phyloP scores from a whole-genome alignment of 2,797 vertebrate genomes.

The Melanotaenia parkinsoni region DNA sequence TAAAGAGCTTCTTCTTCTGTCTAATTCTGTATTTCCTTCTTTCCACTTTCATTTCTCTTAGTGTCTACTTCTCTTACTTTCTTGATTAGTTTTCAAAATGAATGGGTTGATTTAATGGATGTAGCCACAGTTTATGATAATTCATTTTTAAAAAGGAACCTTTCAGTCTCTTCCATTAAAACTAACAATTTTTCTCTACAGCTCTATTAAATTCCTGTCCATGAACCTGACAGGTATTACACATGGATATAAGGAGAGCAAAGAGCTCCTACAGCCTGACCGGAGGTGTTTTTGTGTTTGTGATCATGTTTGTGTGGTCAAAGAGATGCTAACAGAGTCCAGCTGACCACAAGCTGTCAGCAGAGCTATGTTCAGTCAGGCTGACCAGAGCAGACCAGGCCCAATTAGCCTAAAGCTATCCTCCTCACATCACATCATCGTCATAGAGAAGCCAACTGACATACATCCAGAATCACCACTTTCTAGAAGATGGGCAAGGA shows the following conservation, averaged over 20 bases:
- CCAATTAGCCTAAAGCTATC: constrained; percentile 71
- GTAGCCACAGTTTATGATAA: constrained; percentile 10
- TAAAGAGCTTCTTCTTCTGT: constrained; percentile 9
- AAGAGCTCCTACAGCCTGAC: constrained; percentile 8
- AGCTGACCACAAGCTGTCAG: constrained; percentile 64
- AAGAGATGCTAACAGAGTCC: constrained; percentile 56
- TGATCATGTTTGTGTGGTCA: constrained; percentile 47
- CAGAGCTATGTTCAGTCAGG: constrained; percentile 58
- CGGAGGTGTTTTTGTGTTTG: constrained; percentile 44
- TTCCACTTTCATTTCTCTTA: constrained; percentile 10
- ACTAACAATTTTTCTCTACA: constrained; percentile 23
- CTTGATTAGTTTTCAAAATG: constrained; percentile 41
- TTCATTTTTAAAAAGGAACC: constrained; percentile 9
- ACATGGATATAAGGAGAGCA: constrained; percentile 25
- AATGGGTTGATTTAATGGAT: constrained; percentile 25
- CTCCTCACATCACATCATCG: constrained; percentile 71
- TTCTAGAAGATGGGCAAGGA: constrained; percentile 18
- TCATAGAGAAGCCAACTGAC: constrained; percentile 58
- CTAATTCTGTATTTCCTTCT: constrained; percentile 11
- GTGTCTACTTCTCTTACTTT: constrained; percentile 29
- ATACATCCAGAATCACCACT: constrained; percentile 46
- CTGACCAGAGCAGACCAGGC: constrained; percentile 53
- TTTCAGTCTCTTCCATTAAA: constrained; percentile 21
- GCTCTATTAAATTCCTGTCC: constrained; percentile 21
- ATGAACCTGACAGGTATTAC: constrained; percentile 27